Evolutionary conservation across 35 echinoderm and acorn worm species (phyloP).

Genomic region (Eucidaris tribuloides): DNA sequence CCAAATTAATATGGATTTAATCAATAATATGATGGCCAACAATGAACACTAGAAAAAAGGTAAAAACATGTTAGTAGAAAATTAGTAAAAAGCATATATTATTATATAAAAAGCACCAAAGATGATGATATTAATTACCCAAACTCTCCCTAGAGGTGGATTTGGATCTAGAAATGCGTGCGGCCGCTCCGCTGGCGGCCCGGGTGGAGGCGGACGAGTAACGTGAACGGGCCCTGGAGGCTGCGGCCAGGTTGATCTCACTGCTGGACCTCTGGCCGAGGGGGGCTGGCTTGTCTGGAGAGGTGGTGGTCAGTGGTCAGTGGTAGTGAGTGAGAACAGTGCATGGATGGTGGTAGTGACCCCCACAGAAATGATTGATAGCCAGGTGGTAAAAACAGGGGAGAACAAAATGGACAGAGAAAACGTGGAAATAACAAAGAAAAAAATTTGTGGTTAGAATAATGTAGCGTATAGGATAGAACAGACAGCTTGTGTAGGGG

Average conservation of each 20-base stretch:
- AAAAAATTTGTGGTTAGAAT: no score
- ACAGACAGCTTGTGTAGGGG: no score
- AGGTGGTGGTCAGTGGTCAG: not conserved
- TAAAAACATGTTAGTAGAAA: no score
- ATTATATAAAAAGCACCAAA: no score
- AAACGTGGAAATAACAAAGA: no score
- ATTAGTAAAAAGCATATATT: no score
- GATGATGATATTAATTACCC: no score
- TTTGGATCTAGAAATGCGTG: slow-evolving; percentile 85
- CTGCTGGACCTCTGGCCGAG: slow-evolving; percentile 94
- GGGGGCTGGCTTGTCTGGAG: slow-evolving; percentile 51
- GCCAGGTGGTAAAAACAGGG: not conserved
- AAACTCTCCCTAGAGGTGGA: slow-evolving; percentile 95
- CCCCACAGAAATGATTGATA: not conserved
- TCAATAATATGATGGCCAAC: no score
- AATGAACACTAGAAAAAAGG: no score
- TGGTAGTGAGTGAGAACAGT: not conserved
- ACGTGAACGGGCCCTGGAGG: slow-evolving; percentile 76
- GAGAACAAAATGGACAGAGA: no score
- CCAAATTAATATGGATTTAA: no score
- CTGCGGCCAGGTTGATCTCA: slow-evolving; percentile 94
- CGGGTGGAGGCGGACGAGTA: slow-evolving; percentile 53
- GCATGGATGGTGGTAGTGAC: not conserved
- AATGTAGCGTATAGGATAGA: no score
- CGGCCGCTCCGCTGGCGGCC: slow-evolving; percentile 52